Conservation (phyloP, 2,113 vertebrate species). For the Malurus melanocephalus region DNA sequence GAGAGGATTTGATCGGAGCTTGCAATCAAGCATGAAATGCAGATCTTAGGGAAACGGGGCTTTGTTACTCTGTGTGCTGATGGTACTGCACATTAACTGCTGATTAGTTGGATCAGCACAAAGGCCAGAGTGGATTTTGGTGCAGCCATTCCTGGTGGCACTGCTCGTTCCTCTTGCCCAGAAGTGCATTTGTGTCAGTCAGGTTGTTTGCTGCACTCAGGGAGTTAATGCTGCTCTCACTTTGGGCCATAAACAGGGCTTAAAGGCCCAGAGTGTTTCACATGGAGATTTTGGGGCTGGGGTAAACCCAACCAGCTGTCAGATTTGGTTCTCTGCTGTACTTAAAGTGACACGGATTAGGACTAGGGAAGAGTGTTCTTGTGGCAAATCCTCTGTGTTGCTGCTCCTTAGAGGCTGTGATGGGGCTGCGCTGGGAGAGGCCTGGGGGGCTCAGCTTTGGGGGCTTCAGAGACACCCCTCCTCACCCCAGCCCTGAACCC, state of each 20-base stretch:
- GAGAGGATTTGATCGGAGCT: background rate
- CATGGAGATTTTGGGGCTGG: background rate
- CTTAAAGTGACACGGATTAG: background rate
- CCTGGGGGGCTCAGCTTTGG: background rate
- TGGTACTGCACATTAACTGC: slow-evolving; percentile 38
- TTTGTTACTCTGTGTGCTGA: slow-evolving; percentile 18
- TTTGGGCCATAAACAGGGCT: slow-evolving; percentile 21
- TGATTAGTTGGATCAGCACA: slow-evolving; percentile 13
- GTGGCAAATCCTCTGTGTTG: background rate
- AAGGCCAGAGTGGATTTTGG: background rate
- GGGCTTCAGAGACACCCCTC: background rate
- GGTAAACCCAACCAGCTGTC: slow-evolving; percentile 3
- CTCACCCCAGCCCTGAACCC: background rate
- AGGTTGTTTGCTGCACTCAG: background rate
- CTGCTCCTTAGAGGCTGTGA: background rate
- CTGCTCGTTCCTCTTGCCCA: slow-evolving; percentile 3
- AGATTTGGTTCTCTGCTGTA: background rate
- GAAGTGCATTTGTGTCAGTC: background rate
- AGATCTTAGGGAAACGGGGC: slow-evolving; percentile 17
- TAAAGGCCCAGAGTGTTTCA: background rate
- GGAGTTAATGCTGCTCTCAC: slow-evolving; percentile 17
- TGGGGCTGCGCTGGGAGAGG: background rate
- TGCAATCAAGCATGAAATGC: background rate
- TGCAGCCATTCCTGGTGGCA: background rate
- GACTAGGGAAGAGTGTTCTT: background rate